phyloP scores from a whole-genome alignment of 2,113 vertebrate genomes.

The Apistogramma diplotaenia region DNA sequence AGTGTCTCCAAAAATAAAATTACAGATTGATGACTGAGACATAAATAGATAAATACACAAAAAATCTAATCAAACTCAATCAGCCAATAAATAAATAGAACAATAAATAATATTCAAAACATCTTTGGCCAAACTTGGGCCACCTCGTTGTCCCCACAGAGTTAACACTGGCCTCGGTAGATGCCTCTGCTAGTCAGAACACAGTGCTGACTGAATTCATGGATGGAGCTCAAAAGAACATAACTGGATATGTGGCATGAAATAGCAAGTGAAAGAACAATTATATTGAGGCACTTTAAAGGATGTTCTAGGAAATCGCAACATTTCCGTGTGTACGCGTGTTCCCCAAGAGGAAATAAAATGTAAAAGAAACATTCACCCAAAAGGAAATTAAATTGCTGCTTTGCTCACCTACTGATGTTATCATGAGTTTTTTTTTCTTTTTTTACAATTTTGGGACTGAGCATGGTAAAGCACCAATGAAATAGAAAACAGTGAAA shows the following conservation, averaged over 20 bases:
- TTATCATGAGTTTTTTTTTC: constrained; percentile 3
- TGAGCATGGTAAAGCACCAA: constrained; percentile 30
- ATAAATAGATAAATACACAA: constrained; percentile 83
- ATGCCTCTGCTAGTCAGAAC: constrained; percentile 21
- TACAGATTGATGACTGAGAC: constrained; percentile 62
- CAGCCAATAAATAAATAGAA: constrained; percentile 78
- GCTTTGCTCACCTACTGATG: constrained; percentile 34
- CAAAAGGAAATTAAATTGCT: constrained; percentile 51
- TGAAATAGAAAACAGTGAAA: constrained; percentile 38
- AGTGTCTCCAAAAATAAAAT: constrained; percentile 75
- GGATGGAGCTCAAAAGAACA: constrained; percentile 25
- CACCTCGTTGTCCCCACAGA: constrained; percentile 41
- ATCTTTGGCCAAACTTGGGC: constrained; percentile 77
- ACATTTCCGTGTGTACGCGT: constrained; percentile 58
- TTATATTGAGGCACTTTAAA: constrained; percentile 81
- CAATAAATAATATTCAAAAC: constrained; percentile 80
- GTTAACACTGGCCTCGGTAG: constrained; percentile 21
- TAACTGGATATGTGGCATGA: constrained; percentile 52
- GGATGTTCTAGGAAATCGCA: constrained; percentile 71
- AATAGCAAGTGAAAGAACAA: constrained; percentile 64
- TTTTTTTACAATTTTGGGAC: constrained; percentile 62
- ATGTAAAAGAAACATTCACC: constrained; percentile 50
- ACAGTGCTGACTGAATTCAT: constrained; percentile 7
- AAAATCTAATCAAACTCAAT: constrained; percentile 58
- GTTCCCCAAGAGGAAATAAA: constrained; percentile 51